phyloP scores from a whole-genome alignment of 2,797 vertebrate genomes.

The Calcarius lapponicus region DNA sequence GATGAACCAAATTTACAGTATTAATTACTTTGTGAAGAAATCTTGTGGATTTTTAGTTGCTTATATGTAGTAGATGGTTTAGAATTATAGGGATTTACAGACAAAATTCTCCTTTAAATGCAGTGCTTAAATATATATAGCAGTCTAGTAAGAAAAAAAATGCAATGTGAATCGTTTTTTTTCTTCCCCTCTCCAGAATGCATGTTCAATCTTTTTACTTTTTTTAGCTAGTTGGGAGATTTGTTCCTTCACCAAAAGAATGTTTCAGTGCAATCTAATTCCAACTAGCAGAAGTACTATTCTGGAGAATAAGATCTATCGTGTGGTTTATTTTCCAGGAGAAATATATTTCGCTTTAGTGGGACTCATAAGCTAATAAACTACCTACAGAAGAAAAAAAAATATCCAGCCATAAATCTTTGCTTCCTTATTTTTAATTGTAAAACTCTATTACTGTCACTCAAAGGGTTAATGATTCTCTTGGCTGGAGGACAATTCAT shows the following conservation, averaged over 20 bases:
- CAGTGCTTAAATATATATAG: not conserved
- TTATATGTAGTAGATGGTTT: not conserved
- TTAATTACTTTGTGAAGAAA: slow-evolving; percentile 38
- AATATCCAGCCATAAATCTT: slow-evolving; percentile 52
- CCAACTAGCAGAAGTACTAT: not conserved
- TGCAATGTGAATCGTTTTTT: too few relatives aligned
- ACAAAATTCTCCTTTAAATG: not conserved
- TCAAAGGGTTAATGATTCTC: slow-evolving; percentile 89
- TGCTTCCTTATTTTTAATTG: slow-evolving; percentile 44
- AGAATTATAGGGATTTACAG: not conserved
- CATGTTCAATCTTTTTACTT: not conserved
- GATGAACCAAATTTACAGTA: slow-evolving; percentile 29
- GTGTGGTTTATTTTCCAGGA: not conserved
- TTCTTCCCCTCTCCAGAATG: not conserved
- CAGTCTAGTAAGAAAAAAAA: slow-evolving; percentile 14
- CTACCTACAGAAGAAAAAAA: not conserved
- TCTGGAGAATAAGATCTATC: slow-evolving; percentile 26
- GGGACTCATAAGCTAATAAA: slow-evolving; percentile 19
- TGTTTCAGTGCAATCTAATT: slow-evolving; percentile 3
- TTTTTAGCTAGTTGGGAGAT: not conserved
- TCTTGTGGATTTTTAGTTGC: not conserved
- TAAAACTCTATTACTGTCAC: slow-evolving; percentile 69
- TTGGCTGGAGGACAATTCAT: slow-evolving; percentile 90
- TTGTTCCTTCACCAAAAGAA: slow-evolving; percentile 17
- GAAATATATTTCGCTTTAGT: slow-evolving; percentile 14